Evolutionary conservation across 2,113 vertebrate genomes (phyloP).

Genomic region (Typhlomys cinereus): DNA sequence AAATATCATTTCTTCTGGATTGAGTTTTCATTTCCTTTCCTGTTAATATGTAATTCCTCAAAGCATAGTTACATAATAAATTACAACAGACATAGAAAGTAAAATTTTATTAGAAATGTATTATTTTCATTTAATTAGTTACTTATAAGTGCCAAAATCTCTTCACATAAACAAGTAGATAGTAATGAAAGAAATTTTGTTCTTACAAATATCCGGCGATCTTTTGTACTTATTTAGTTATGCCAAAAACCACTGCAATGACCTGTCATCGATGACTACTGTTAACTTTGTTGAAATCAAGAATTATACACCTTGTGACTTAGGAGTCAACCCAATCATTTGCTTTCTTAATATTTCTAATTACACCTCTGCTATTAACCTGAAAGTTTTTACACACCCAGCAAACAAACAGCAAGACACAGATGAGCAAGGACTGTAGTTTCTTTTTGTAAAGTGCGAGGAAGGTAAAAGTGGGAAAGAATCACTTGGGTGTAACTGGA

Average conservation of each 20-base stretch:
- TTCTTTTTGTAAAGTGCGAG: background rate
- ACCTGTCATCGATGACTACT: background rate
- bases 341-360: constrained; percentile 24
- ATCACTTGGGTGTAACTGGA: background rate
- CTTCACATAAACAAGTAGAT: constrained; percentile 23
- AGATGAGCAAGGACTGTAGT: background rate
- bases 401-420: background rate
- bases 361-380: constrained; percentile 2
- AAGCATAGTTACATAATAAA: constrained; percentile 24
- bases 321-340: background rate
- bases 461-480: background rate
- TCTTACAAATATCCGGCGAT: background rate
- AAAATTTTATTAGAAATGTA: constrained; percentile 31
- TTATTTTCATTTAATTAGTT: constrained; percentile 33
- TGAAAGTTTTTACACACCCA: background rate
- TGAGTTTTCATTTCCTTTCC: background rate
- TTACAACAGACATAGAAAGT: constrained; percentile 26
- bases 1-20: background rate
- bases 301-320: background rate
- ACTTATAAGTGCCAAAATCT: background rate
- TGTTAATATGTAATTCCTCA: background rate
- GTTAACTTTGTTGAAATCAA: constrained; percentile 43
- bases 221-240: background rate
- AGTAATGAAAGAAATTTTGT: constrained; percentile 19
- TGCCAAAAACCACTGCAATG: background rate